Evolutionary conservation across 2,888 invertebrate genomes (phyloP).

Genomic region (Lasioglossum calceatum): DNA sequence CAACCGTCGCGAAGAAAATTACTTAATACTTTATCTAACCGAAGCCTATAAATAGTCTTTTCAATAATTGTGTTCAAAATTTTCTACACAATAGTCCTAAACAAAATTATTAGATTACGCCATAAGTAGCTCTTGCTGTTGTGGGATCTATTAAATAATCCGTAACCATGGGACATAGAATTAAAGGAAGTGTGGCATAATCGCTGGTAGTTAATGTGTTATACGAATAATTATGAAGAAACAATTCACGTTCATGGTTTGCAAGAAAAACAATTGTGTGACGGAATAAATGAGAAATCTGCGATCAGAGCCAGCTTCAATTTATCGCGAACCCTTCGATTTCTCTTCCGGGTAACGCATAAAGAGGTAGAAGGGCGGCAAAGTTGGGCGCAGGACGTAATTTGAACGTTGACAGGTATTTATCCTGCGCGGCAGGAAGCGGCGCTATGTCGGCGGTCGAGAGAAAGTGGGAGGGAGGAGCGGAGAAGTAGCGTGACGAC

Average conservation of each 20-base stretch:
- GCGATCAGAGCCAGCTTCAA: not conserved
- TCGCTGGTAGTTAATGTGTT: not conserved
- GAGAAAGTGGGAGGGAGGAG: constrained; percentile 54
- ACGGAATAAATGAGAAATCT: not conserved
- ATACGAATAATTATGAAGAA: not conserved
- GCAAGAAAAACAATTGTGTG: not conserved
- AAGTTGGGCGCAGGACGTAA: constrained; percentile 69
- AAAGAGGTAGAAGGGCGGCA: constrained; percentile 21
- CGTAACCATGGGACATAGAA: too few relatives aligned
- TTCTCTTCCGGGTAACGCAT: constrained; percentile 23
- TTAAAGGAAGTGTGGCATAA: not conserved
- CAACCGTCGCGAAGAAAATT: too few relatives aligned
- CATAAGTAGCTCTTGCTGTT: too few relatives aligned
- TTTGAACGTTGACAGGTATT: constrained; percentile 81
- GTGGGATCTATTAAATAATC: too few relatives aligned
- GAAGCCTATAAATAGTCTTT: too few relatives aligned
- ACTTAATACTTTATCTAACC: too few relatives aligned
- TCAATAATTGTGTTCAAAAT: too few relatives aligned
- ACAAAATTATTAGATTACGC: too few relatives aligned
- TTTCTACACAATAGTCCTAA: too few relatives aligned
- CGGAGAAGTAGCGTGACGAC: constrained; percentile 76
- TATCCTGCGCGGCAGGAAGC: constrained; percentile 78
- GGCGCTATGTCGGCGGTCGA: constrained; percentile 60
- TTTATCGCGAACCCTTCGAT: constrained; percentile 22
- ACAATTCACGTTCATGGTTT: not conserved